Percentiles rank a stretch among this genome's conserved stretches.
These are phyloP conservation scores for Ispidina picta DNA, from an alignment of 2,797 vertebrate species.

Conservation along the genomic window DNA sequence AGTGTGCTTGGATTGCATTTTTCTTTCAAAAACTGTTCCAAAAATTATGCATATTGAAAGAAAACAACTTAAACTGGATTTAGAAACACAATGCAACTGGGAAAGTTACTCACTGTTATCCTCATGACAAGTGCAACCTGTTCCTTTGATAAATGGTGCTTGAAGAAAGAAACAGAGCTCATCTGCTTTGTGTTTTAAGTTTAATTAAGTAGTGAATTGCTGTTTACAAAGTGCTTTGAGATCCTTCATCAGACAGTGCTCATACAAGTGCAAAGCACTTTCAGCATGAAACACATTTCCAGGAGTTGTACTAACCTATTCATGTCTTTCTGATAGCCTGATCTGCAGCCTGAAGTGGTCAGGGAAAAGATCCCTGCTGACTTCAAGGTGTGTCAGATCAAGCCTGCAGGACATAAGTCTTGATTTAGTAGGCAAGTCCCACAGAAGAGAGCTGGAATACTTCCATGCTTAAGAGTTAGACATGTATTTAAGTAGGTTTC, in stretches of 20 bases:
- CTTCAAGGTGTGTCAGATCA: slow-evolving; percentile 40
- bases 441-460: neutral
- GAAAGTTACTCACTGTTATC: slow-evolving; percentile 60
- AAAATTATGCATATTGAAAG: slow-evolving; percentile 65
- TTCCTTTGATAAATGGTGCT: slow-evolving; percentile 63
- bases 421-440: slow-evolving; percentile 23
- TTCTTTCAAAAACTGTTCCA: slow-evolving; percentile 59
- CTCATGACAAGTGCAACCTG: slow-evolving; percentile 61
- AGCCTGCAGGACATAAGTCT: slow-evolving; percentile 15
- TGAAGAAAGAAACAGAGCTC: slow-evolving; percentile 64
- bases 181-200: slow-evolving; percentile 55
- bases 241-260: neutral
- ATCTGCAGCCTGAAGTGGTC: slow-evolving; percentile 42
- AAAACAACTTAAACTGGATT: slow-evolving; percentile 70
- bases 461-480: neutral
- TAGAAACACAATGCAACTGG: slow-evolving; percentile 40
- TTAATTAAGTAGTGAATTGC: slow-evolving; percentile 68
- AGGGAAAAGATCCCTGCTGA: slow-evolving; percentile 29
- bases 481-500: neutral
- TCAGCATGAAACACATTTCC: slow-evolving; percentile 11
- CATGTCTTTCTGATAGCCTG: slow-evolving; percentile 5
- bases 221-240: slow-evolving; percentile 49
- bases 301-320: slow-evolving; percentile 23
- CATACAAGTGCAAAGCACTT: neutral
- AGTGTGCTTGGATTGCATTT: slow-evolving; percentile 63